Evolutionary conservation across 2,888 invertebrate species (phyloP).

Genomic region (Resseliella maxima): DNA sequence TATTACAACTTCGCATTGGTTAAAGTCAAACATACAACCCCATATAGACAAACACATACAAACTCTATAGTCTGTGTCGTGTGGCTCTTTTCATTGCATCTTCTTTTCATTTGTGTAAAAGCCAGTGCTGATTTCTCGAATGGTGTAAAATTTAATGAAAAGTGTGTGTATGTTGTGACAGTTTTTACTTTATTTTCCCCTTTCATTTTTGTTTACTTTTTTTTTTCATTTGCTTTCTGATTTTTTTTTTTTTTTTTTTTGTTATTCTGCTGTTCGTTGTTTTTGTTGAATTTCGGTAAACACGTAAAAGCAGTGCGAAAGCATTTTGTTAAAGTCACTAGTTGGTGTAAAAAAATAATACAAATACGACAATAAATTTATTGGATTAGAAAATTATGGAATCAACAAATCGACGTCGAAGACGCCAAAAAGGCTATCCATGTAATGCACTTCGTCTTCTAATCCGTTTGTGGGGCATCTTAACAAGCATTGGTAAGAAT

Average conservation of each 20-base stretch:
- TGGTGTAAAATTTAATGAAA: neutral
- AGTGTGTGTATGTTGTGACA: neutral
- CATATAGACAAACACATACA: too few relatives aligned
- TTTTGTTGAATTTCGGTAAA: too few relatives aligned
- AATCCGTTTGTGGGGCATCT: slow-evolving; percentile 66
- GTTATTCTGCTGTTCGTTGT: too few relatives aligned
- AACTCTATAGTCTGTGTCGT: too few relatives aligned
- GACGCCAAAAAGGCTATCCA: slow-evolving; percentile 65
- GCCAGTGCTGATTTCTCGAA: too few relatives aligned
- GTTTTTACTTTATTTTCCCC: too few relatives aligned
- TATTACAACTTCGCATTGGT: neutral
- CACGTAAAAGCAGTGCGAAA: neutral
- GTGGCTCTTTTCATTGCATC: too few relatives aligned
- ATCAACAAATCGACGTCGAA: slow-evolving; percentile 63
- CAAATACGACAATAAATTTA: neutral
- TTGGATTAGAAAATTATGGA: slow-evolving; percentile 60
- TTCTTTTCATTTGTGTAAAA: too few relatives aligned
- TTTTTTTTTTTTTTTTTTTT: too few relatives aligned
- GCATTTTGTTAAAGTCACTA: neutral
- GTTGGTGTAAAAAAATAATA: neutral
- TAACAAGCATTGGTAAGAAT: slow-evolving; percentile 66
- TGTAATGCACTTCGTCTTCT: slow-evolving; percentile 66
- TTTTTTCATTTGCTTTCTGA: too few relatives aligned
- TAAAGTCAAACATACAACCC: neutral
- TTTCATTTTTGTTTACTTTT: too few relatives aligned